These are phyloP conservation scores for Apis mellifera DNA, from an alignment of 1,140 invertebrate genomes.

Conservation along the genomic window Amel_HAv3.1 CM009939.2:8398001-8398500, in stretches of 20 bases:
- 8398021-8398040: conserved; percentile 47
- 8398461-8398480: too few relatives aligned
- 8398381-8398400: background rate
- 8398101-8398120: conserved; percentile 63
- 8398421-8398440: background rate
- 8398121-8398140: conserved; percentile 37
- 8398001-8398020: conserved; percentile 20
- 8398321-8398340: background rate
- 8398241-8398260: background rate
- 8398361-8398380: too few relatives aligned
- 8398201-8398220: background rate
- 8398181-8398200: background rate
- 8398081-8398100: conserved; percentile 38
- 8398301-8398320: background rate
- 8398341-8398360: background rate
- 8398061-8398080: conserved; percentile 51
- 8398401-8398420: background rate
- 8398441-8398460: background rate
- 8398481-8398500: background rate
- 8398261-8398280: background rate
- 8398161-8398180: conserved; percentile 2
- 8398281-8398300: background rate
- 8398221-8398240: too few relatives aligned
- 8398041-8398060: conserved; percentile 54
- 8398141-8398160: conserved; percentile 11